A percentile compares a stretch with the other conserved stretches of the same genome.
These are phyloP conservation scores for Zaprionus vittiger DNA, from an alignment of 1,140 invertebrate species.

Conservation along the genomic window DNA sequence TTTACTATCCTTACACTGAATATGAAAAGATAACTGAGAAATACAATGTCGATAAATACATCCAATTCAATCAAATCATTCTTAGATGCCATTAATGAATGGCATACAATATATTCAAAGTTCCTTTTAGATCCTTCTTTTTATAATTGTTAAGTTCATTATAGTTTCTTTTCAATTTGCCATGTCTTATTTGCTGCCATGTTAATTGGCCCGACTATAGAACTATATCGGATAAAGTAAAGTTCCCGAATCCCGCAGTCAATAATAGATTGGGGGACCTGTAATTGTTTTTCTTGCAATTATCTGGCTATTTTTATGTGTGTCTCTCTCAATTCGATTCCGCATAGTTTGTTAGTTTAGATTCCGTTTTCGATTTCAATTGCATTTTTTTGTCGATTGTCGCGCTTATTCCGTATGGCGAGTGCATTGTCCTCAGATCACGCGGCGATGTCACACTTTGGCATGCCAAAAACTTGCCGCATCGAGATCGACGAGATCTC, in stretches of 20 bases:
- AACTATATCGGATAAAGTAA: not conserved
- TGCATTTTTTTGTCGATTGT: constrained; percentile 40
- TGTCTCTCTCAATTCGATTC: constrained; percentile 54
- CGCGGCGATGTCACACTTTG: constrained; percentile 64
- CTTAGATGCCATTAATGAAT: no score
- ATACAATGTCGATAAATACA: no score
- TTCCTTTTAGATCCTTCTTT: not conserved
- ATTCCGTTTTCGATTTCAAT: constrained; percentile 60
- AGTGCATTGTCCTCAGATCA: constrained; percentile 72
- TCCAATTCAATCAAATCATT: no score
- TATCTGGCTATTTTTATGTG: constrained; percentile 43
- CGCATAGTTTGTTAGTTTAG: constrained; percentile 65
- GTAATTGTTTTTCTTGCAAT: constrained; percentile 36
- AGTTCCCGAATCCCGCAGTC: not conserved
- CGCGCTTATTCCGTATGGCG: constrained; percentile 11
- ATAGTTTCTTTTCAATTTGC: not conserved
- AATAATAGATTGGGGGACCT: constrained; percentile 50
- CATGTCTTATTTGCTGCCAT: not conserved
- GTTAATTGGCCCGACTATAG: not conserved
- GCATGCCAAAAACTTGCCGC: constrained; percentile 72
- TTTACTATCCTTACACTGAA: no score
- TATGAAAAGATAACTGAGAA: no score
- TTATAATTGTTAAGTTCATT: not conserved
- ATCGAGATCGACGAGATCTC: constrained; percentile 3
- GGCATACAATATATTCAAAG: no score